These are phyloP conservation scores for Drosophila subpulchrella DNA, from an alignment of 1,140 invertebrate species.

Conservation along the genomic window DNA sequence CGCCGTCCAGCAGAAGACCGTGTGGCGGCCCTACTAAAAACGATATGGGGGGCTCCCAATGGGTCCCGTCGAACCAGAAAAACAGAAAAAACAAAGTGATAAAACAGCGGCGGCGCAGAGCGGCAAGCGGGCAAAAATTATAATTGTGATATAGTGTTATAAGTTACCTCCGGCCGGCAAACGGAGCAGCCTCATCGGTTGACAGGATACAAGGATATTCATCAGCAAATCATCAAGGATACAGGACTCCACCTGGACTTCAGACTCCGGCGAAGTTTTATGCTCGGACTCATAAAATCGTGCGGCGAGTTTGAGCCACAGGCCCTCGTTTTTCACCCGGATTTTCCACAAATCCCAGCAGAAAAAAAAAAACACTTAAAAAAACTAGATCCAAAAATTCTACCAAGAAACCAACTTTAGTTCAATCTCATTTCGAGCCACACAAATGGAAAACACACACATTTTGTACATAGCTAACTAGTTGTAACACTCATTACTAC, in stretches of 20 bases:
- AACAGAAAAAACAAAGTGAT: slow-evolving; percentile 39
- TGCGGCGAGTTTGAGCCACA: slow-evolving; percentile 64
- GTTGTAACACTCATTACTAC: slow-evolving; percentile 32
- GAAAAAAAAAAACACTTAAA: neutral
- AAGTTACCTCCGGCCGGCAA: slow-evolving; percentile 74
- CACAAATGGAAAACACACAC: neutral
- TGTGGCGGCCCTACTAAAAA: slow-evolving; percentile 91
- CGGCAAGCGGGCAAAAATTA: slow-evolving; percentile 62
- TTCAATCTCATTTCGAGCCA: slow-evolving; percentile 53
- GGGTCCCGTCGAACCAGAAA: neutral
- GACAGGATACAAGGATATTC: neutral
- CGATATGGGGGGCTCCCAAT: too few species aligned
- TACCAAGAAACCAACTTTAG: slow-evolving; percentile 38
- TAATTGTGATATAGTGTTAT: slow-evolving; percentile 82
- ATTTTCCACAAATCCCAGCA: slow-evolving; percentile 17
- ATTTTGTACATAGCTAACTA: slow-evolving; percentile 29
- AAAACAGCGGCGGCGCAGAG: slow-evolving; percentile 59
- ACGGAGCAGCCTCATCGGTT: slow-evolving; percentile 45
- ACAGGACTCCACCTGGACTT: slow-evolving; percentile 3
- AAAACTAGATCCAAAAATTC: neutral
- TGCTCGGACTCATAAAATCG: slow-evolving; percentile 82
- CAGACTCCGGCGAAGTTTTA: slow-evolving; percentile 81
- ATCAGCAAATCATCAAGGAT: neutral
- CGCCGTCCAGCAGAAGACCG: slow-evolving; percentile 87
- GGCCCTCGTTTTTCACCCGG: slow-evolving; percentile 33